A percentile compares a stretch with the other conserved stretches of the same genome.
Evolutionary conservation across 2,888 invertebrate species (phyloP).

Genomic region (Leucania comma): DNA sequence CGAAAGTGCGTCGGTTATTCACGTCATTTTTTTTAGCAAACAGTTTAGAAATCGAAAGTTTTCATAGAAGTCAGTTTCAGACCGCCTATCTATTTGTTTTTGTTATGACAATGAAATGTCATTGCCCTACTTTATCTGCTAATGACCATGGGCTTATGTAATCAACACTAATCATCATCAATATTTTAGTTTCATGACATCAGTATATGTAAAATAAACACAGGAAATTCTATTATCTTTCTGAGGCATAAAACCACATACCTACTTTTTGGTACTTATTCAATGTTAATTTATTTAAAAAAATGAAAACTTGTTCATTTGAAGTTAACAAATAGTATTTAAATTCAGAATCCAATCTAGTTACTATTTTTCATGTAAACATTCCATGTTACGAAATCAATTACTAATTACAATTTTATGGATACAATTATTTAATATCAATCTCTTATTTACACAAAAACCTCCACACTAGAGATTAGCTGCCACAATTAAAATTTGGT

Average conservation of each 20-base stretch:
- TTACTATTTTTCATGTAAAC: no score
- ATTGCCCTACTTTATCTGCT: conserved; percentile 69
- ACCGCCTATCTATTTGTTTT: conserved; percentile 60
- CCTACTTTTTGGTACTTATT: background rate
- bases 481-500: no score
- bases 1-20: conserved; percentile 73
- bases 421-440: no score
- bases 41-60: conserved; percentile 53
- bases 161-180: conserved; percentile 45
- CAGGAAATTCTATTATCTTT: conserved; percentile 11
- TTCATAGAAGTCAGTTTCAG: conserved; percentile 13
- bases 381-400: no score
- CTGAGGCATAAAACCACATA: conserved; percentile 7
- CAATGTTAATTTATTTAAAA: background rate
- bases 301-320: background rate
- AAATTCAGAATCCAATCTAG: no score
- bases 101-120: conserved; percentile 71
- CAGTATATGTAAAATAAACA: conserved; percentile 1
- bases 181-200: background rate
- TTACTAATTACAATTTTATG: no score
- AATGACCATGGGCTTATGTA: conserved; percentile 82
- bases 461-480: no score
- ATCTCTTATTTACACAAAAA: no score
- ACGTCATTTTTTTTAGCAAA: conserved; percentile 66
- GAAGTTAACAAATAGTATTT: background rate